phyloP scores from a whole-genome alignment of 2,797 vertebrate genomes.

The Sebastes matsubarae region DNA sequence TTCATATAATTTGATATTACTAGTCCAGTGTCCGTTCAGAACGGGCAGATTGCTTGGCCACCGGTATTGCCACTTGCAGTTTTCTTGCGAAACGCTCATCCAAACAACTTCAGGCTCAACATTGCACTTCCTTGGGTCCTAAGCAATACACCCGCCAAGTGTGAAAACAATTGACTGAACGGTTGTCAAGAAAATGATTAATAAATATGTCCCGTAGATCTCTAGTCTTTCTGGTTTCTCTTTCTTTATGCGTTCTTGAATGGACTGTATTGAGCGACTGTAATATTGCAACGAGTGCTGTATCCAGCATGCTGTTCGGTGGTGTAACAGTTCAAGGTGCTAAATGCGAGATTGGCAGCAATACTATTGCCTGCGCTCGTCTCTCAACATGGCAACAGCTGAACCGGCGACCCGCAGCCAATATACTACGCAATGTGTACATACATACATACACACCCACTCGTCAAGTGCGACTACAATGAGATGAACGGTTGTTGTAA shows the following conservation, averaged over 20 bases:
- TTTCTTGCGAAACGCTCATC: no score
- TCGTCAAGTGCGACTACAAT: background rate
- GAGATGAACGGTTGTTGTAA: background rate
- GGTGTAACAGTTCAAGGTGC: background rate
- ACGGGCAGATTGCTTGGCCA: background rate
- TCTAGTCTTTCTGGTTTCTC: background rate
- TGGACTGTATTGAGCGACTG: background rate
- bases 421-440: background rate
- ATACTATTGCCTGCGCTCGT: no score
- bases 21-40: background rate
- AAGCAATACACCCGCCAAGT: background rate
- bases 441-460: background rate
- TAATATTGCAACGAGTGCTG: background rate
- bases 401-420: no score
- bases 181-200: background rate
- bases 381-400: no score
- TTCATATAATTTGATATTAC: background rate
- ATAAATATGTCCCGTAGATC: background rate
- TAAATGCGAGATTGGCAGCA: no score
- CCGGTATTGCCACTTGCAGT: no score
- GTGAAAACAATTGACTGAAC: background rate
- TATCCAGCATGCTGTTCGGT: background rate
- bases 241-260: background rate
- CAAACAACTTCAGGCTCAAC: no score
- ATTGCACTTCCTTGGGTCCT: background rate